These are phyloP conservation scores for Porites lobata DNA, from an alignment of 92 coral and sea anemone genomes.

Conservation along the genomic window DNA sequence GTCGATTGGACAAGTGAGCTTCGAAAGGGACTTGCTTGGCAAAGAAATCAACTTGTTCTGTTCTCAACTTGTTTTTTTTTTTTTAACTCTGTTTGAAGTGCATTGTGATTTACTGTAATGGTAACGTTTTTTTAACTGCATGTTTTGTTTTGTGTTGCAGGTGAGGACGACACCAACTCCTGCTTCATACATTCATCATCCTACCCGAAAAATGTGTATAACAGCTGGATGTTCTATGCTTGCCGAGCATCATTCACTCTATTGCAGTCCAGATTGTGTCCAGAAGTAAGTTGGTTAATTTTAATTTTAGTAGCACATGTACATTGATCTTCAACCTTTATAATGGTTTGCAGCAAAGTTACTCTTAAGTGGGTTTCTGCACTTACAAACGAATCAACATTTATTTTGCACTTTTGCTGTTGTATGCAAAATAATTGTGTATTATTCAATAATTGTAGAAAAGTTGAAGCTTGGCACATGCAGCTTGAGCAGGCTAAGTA, in stretches of 20 bases:
- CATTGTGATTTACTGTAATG: neutral
- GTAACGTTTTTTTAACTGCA: neutral
- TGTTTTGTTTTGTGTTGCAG: neutral
- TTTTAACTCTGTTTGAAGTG: neutral
- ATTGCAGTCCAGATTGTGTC: slow-evolving; percentile 89
- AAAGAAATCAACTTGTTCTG: too few relatives aligned
- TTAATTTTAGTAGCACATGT: too few relatives aligned
- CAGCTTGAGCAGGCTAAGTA: too few relatives aligned
- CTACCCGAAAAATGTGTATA: slow-evolving; percentile 75
- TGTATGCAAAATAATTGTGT: too few relatives aligned
- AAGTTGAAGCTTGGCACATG: too few relatives aligned
- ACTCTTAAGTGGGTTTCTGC: too few relatives aligned
- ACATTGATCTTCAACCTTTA: neutral
- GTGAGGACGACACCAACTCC: slow-evolving; percentile 93
- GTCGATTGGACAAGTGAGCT: too few relatives aligned
- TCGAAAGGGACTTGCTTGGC: too few relatives aligned
- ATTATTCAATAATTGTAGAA: too few relatives aligned
- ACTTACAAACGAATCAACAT: too few relatives aligned
- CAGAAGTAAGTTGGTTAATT: slow-evolving; percentile 62
- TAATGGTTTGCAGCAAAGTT: neutral
- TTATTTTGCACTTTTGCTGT: too few relatives aligned
- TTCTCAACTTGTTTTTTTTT: too few relatives aligned
- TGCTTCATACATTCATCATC: slow-evolving; percentile 73
- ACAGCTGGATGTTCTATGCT: slow-evolving; percentile 66
- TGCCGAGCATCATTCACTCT: slow-evolving; percentile 81